A percentile compares a stretch with the other conserved stretches of the same genome.
Conservation (phyloP, 1,140 invertebrate species). For the Zophobas atratus region DNA sequence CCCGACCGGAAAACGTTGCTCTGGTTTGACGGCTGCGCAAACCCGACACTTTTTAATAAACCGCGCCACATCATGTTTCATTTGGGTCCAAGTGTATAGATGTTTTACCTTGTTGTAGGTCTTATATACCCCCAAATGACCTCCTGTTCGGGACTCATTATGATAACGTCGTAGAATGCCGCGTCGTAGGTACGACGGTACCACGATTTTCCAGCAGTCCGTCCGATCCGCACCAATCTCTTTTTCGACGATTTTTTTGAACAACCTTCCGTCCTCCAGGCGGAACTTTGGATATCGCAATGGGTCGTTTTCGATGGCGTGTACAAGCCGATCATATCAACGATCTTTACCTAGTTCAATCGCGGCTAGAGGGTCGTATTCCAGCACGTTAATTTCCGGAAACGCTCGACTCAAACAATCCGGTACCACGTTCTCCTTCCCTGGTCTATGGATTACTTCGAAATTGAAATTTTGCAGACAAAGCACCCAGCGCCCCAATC, state of each 20-base stretch:
- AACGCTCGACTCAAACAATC: conserved; percentile 59
- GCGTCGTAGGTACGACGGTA: conserved; percentile 15
- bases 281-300: conserved; percentile 4
- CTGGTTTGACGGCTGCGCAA: conserved; percentile 9
- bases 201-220: conserved; percentile 17
- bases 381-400: conserved; percentile 12
- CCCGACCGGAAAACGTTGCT: conserved; percentile 14
- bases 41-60: conserved; percentile 4
- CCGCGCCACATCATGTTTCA: conserved; percentile 21
- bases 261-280: neutral
- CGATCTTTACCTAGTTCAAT: neutral
- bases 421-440: conserved; percentile 62
- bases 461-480: conserved; percentile 66
- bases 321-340: neutral
- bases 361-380: neutral
- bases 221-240: neutral
- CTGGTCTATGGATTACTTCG: conserved; percentile 65
- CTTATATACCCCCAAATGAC: conserved; percentile 21
- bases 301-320: neutral
- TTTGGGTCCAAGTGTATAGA: conserved; percentile 18
- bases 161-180: conserved; percentile 1
- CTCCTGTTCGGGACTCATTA: neutral
- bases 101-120: conserved; percentile 27
- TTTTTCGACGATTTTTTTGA: conserved; percentile 1
- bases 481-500: conserved; percentile 67